Evolutionary conservation across 92 coral and sea anemone genomes (phyloP).

Genomic region (Micromussa lordhowensis): DNA sequence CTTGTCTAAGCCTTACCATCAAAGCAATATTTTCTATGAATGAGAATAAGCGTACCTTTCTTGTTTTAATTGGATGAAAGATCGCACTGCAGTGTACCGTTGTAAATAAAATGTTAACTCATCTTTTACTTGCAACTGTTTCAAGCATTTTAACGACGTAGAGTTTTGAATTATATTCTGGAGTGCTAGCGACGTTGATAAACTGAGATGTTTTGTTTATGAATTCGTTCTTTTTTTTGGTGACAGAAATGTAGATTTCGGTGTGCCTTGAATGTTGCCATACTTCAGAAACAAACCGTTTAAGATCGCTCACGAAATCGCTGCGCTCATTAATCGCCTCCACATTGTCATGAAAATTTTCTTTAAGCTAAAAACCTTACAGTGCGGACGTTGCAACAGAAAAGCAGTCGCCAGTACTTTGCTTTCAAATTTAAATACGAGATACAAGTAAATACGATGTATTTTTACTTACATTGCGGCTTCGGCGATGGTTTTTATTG

Average conservation of each 20-base stretch:
- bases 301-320: background rate
- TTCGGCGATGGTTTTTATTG: slow-evolving; percentile 26
- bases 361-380: background rate
- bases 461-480: slow-evolving; percentile 45
- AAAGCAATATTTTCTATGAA: background rate
- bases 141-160: background rate
- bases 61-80: background rate
- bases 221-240: background rate
- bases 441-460: background rate
- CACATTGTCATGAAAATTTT: background rate
- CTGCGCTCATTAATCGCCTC: background rate
- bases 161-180: no score
- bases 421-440: background rate
- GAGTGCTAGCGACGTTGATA: background rate
- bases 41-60: background rate
- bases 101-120: background rate
- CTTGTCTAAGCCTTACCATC: background rate
- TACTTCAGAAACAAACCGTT: background rate
- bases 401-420: background rate
- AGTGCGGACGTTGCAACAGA: background rate
- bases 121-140: background rate
- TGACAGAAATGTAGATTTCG: background rate
- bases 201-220: background rate
- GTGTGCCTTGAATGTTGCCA: background rate
- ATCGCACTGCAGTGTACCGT: background rate